phyloP scores from a whole-genome alignment of 2,113 vertebrate genomes.

The Mirza zaza region DNA sequence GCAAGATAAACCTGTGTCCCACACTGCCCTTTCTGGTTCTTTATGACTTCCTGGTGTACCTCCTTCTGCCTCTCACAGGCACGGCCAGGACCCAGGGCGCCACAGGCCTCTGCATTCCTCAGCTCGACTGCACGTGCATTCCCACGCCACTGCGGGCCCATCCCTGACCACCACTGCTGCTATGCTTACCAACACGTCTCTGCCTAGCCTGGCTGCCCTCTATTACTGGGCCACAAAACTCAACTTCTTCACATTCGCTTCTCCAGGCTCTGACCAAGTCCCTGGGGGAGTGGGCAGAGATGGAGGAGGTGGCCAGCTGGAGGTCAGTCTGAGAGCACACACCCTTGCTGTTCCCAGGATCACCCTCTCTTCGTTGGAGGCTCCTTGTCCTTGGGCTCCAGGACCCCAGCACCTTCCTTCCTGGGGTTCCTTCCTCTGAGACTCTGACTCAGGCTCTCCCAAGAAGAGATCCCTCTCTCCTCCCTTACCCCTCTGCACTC shows the following conservation, averaged over 20 bases:
- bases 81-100: not conserved
- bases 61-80: not conserved
- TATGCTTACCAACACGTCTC: not conserved
- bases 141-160: too few species aligned
- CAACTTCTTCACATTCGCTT: not conserved
- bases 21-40: not conserved
- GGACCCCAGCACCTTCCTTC: not conserved
- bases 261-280: not conserved
- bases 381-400: not conserved
- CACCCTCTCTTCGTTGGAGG: not conserved
- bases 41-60: not conserved
- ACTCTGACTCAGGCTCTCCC: not conserved
- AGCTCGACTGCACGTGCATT: too few species aligned
- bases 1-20: not conserved
- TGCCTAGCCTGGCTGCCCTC: not conserved
- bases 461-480: not conserved
- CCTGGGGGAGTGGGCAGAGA: not conserved
- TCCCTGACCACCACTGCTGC: not conserved
- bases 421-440: not conserved
- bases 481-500: accelerated
- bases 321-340: too few species aligned
- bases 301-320: not conserved
- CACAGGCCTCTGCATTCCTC: not conserved
- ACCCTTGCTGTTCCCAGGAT: not conserved
- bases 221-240: not conserved